phyloP scores from a whole-genome alignment of 2,113 vertebrate species.

The Sinocyclocheilus anshuiensis region DNA sequence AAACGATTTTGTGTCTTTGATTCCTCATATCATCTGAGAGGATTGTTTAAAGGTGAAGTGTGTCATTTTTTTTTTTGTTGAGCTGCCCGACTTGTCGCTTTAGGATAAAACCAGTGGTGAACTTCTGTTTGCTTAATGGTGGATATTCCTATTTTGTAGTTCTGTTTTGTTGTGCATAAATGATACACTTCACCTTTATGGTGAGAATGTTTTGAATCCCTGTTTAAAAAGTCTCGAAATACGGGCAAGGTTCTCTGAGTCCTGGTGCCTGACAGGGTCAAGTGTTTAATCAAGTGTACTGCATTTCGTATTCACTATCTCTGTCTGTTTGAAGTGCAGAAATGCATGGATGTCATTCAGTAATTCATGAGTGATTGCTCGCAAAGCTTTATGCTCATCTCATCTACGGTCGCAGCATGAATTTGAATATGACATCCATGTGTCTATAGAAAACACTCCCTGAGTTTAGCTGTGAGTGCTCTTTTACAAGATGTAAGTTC shows the following conservation, averaged over 20 bases:
- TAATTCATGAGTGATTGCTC: conserved; percentile 55
- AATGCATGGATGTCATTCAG: conserved; percentile 55
- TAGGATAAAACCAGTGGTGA: not conserved
- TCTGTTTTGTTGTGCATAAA: not conserved
- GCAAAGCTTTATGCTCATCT: conserved; percentile 50
- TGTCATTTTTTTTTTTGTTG: not conserved
- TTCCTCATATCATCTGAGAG: not conserved
- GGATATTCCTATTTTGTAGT: not conserved
- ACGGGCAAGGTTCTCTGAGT: not conserved
- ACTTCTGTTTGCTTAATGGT: not conserved
- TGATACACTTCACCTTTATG: not conserved
- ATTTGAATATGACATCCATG: conserved; percentile 53
- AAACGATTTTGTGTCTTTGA: not conserved
- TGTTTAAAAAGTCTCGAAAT: not conserved
- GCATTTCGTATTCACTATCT: not conserved
- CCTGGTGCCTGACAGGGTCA: conserved; percentile 6
- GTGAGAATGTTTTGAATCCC: not conserved
- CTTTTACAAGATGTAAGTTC: no score
- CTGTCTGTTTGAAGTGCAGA: not conserved
- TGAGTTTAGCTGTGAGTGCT: no score
- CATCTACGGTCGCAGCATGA: conserved; percentile 41
- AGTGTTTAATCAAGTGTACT: not conserved
- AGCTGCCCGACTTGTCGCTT: not conserved
- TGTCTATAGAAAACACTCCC: not conserved
- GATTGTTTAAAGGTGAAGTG: not conserved